Percentiles rank a stretch among this genome's conserved stretches.
Evolutionary conservation across 1,140 invertebrate species (phyloP).

Genomic region (Onthophagus taurus): DNA sequence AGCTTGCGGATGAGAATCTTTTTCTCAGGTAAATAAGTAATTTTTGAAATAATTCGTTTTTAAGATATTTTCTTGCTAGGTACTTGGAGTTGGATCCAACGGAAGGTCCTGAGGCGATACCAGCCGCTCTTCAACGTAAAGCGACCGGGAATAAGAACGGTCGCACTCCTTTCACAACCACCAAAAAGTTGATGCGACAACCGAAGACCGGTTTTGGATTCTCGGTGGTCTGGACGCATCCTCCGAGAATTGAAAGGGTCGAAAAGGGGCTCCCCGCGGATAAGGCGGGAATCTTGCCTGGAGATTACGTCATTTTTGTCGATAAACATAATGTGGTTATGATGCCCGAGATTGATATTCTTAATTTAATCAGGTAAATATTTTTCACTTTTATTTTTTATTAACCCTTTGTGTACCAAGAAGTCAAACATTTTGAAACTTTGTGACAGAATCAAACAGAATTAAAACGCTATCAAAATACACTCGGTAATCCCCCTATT

Average conservation of each 20-base stretch:
- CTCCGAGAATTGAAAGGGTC: conserved; percentile 78
- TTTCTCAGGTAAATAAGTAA: too few species aligned
- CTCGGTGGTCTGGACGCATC: conserved; percentile 85
- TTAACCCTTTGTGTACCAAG: too few species aligned
- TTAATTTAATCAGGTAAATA: conserved; percentile 67
- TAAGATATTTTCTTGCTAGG: too few species aligned
- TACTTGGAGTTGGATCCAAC: conserved; percentile 70
- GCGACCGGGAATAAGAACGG: conserved; percentile 46
- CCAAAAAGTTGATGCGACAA: conserved; percentile 51
- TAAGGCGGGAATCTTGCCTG: conserved; percentile 64
- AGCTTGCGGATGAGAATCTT: conserved; percentile 58
- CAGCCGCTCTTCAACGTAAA: conserved; percentile 41
- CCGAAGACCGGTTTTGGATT: conserved; percentile 66
- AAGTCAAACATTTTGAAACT: too few species aligned
- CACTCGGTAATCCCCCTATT: too few species aligned
- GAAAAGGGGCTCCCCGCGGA: conserved; percentile 74
- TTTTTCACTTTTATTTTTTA: neutral
- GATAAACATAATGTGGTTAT: conserved; percentile 78
- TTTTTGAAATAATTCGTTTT: too few species aligned
- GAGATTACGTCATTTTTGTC: conserved; percentile 80
- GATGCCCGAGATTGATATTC: conserved; percentile 65
- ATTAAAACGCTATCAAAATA: too few species aligned
- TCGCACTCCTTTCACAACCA: conserved; percentile 74
- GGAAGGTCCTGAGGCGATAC: conserved; percentile 44
- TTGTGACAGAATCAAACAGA: too few species aligned